Conservation (phyloP, 2,888 invertebrate species). For the Rotaria socialis region DNA sequence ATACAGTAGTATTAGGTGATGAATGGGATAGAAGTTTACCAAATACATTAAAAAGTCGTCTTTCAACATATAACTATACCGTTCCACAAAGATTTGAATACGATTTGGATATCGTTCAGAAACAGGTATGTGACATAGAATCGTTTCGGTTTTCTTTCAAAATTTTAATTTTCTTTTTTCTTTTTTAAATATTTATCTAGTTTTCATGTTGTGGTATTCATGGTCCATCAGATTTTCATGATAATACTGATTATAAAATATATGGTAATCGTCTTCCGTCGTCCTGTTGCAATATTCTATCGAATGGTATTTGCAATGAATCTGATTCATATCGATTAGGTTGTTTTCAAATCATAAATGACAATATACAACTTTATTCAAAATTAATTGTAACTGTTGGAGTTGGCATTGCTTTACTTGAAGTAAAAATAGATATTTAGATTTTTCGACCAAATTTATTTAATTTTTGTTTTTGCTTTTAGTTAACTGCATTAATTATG, state of each 20-base stretch:
- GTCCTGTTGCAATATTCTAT: neutral
- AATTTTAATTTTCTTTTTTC: no score
- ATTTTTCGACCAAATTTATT: neutral
- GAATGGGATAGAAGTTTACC: conserved; percentile 19
- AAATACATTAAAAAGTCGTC: neutral
- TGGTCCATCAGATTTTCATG: neutral
- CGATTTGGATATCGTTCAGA: neutral
- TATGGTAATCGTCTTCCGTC: conserved; percentile 5
- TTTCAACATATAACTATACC: conserved; percentile 9
- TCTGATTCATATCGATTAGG: conserved; percentile 61
- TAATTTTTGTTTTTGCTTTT: neutral
- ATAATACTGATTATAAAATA: neutral
- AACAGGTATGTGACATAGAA: neutral
- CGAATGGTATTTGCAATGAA: neutral
- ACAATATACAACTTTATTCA: conserved; percentile 73
- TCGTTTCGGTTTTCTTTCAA: no score
- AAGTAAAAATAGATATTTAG: conserved; percentile 65
- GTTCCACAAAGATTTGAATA: neutral
- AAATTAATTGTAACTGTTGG: conserved; percentile 75
- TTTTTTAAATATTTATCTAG: neutral
- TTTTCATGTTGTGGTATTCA: conserved; percentile 27
- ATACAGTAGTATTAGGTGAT: conserved; percentile 49
- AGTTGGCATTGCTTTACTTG: conserved; percentile 75
- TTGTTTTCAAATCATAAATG: conserved; percentile 70
- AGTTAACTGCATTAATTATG: conserved; percentile 26